Evolutionary conservation across 2,888 invertebrate species (phyloP).

Genomic region (Hemicrepidius hirtus): DNA sequence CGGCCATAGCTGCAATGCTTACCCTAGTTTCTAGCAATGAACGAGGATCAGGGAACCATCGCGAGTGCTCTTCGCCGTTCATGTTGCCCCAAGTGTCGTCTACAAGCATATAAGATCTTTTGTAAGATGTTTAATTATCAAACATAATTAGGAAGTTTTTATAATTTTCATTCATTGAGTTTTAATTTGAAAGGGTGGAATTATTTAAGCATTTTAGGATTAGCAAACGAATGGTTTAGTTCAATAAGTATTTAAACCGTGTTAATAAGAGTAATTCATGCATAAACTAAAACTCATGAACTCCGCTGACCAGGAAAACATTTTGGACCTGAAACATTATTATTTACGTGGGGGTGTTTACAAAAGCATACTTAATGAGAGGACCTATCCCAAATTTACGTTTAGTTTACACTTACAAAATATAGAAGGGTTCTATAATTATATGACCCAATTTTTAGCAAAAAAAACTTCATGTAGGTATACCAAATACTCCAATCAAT

Average conservation of each 20-base stretch:
- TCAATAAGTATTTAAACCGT: too few species aligned
- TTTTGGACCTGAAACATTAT: too few species aligned
- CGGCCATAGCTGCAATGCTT: conserved; percentile 65
- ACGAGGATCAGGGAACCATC: conserved; percentile 43
- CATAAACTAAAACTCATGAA: too few species aligned
- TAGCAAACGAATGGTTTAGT: neutral
- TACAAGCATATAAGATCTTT: neutral
- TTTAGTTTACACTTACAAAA: neutral
- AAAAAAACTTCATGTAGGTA: too few species aligned
- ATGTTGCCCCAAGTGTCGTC: conserved; percentile 43
- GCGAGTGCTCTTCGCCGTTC: conserved; percentile 48
- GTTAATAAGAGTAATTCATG: too few species aligned
- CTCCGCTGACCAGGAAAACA: too few species aligned
- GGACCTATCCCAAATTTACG: conserved; percentile 29
- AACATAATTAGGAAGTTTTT: too few species aligned
- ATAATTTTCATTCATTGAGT: conserved; percentile 1
- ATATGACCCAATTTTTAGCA: neutral
- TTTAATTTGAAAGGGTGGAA: neutral
- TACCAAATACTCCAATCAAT: too few species aligned
- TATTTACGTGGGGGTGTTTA: neutral
- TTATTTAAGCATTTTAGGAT: neutral
- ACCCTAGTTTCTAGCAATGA: conserved; percentile 65
- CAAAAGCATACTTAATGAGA: neutral
- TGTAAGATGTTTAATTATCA: too few species aligned
- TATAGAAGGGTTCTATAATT: conserved; percentile 5